Base-by-base conservation (phyloP, 2,888 invertebrate genomes). In the Polyommatus iphigenia region DNA sequence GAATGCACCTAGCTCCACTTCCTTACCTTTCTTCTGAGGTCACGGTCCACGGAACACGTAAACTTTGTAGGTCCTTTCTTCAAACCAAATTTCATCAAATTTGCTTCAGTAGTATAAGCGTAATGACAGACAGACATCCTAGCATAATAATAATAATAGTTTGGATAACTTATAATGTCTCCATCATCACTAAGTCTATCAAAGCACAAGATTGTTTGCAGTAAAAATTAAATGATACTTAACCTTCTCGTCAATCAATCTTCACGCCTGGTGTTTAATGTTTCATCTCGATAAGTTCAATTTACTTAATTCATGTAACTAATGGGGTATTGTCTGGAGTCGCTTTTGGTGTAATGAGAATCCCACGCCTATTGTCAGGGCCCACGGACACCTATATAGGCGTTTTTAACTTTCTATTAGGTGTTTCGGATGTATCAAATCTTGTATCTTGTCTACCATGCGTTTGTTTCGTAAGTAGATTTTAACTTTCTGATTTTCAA, bases 321-420 rank as follows among this genome's bases (percentile, higher is more conserved):
- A 80, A 82, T 81, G 80, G 79, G 59, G 79, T 71, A 83, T 82
- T 83, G 83, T 83, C 29, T 67, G 67, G 67, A 71, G 79, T 78
- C 57, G 75, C 75, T 76, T 78, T 78, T 80, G 79, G 79, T 78
- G 80, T 82, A 84, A 81, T 82, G 84, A 88, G 85, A 24, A 67
- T 89, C 90, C 90, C 88, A 91, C 90, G 85, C 79, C 89, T 83
- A 90, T 90, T 91, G 91, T 90, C 85, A 36, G 72, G 76, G 77
- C 78, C 79, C 75, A 78, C 77, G 24, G 73, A 75, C 76, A 46
- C 46, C 57, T 75, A 62, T 75, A 62, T 62, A 54, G 50, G 75
- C 24, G 15, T 24, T 75, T 75, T 73, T 46, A 50, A 50, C 75
- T 75, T 75, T 75, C 75, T 75, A 75, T 75, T 75, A 50, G 18